These are phyloP conservation scores for Etheostoma nigrum DNA, from an alignment of 2,797 vertebrate species.

Conservation along the genomic window DNA sequence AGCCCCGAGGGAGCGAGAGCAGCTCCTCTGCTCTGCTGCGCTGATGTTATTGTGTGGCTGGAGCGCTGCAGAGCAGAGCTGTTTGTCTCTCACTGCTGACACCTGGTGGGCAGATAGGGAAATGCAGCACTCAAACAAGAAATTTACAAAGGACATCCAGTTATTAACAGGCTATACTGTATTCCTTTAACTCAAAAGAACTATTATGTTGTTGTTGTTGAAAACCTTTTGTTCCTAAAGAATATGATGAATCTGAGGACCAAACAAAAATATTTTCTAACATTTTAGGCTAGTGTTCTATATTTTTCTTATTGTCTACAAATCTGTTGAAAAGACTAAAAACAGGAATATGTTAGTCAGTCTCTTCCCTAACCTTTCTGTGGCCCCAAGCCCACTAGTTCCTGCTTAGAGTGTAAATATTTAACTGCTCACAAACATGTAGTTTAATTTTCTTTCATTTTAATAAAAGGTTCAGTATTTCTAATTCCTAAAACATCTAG, in stretches of 20 bases:
- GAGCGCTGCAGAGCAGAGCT: slow-evolving; percentile 13
- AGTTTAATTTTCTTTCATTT: too few species aligned
- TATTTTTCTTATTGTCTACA: background rate
- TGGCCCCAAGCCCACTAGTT: background rate
- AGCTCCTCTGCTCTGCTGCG: slow-evolving; percentile 51
- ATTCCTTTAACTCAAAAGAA: background rate
- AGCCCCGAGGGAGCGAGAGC: slow-evolving; percentile 44
- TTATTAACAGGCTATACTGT: background rate
- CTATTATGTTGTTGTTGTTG: background rate
- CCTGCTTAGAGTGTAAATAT: background rate
- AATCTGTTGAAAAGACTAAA: background rate
- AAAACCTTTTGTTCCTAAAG: background rate
- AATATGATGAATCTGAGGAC: too few species aligned
- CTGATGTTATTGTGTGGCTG: slow-evolving; percentile 50
- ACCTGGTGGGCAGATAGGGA: slow-evolving; percentile 47
- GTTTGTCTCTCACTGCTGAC: slow-evolving; percentile 46
- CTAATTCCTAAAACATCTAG: too few species aligned
- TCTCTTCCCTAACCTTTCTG: background rate
- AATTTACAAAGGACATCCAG: background rate
- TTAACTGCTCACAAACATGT: background rate
- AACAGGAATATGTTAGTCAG: background rate
- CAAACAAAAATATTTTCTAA: too few species aligned
- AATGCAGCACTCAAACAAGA: slow-evolving; percentile 6
- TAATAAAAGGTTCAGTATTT: too few species aligned
- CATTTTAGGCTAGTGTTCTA: background rate